A percentile compares a stretch with the other conserved stretches of the same genome.
phyloP scores from a whole-genome alignment of 2,888 invertebrate genomes.

The Chalcis sispes region DNA sequence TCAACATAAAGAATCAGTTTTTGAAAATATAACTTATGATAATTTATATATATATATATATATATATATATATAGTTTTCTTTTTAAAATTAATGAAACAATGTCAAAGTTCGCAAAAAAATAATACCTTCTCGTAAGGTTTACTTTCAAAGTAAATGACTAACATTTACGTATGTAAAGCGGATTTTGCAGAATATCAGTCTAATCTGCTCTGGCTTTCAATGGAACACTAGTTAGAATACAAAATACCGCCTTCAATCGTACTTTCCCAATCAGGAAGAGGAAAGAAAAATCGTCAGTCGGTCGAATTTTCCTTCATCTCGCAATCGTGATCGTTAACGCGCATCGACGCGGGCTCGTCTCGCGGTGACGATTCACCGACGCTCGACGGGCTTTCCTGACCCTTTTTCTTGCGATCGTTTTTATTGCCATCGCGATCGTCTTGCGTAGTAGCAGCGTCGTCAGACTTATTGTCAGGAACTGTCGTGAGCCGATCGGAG shows the following conservation, averaged over 20 bases:
- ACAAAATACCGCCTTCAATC: slow-evolving; percentile 16
- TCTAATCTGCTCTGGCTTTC: too few relatives aligned
- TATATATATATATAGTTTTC: too few relatives aligned
- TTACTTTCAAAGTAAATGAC: not conserved
- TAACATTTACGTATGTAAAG: not conserved
- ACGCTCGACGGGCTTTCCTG: slow-evolving; percentile 16
- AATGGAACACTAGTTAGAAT: not conserved
- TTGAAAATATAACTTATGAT: too few relatives aligned
- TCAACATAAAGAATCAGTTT: too few relatives aligned
- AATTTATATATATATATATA: too few relatives aligned
- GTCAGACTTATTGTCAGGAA: slow-evolving; percentile 62
- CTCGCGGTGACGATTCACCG: slow-evolving; percentile 31
- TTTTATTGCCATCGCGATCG: slow-evolving; percentile 51
- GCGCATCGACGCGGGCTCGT: slow-evolving; percentile 18
- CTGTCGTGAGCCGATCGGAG: slow-evolving; percentile 44
- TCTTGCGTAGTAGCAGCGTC: slow-evolving; percentile 60
- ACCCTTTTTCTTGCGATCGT: slow-evolving; percentile 4
- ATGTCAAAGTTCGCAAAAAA: too few relatives aligned
- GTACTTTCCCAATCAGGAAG: slow-evolving; percentile 31
- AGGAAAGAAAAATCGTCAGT: slow-evolving; percentile 15
- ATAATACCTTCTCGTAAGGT: too few relatives aligned
- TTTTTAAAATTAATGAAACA: too few relatives aligned
- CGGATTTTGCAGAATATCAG: not conserved
- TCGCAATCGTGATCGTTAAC: too few relatives aligned
- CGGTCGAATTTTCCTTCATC: not conserved